Evolutionary conservation across 2,888 invertebrate species (phyloP).

Genomic region (Caenorhabditis doughertyi): DNA sequence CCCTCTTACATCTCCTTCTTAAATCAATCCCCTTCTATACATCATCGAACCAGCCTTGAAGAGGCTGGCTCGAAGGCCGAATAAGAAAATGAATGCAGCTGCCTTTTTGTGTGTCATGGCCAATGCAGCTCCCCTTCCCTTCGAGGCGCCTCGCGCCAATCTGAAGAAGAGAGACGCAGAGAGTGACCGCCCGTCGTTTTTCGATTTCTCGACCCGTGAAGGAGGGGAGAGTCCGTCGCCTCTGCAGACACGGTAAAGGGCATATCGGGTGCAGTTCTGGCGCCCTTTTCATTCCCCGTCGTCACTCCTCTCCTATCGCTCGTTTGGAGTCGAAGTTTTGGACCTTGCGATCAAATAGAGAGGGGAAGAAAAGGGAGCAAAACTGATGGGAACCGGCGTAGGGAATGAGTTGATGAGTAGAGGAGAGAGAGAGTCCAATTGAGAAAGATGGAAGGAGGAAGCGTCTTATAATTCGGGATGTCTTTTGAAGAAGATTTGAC

Average conservation of each 20-base stretch:
- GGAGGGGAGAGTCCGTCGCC: not conserved
- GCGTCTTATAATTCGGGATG: no score
- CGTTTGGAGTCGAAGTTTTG: no score
- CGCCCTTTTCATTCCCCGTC: slow-evolving; percentile 21
- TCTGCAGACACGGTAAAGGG: slow-evolving; percentile 31
- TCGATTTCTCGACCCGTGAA: not conserved
- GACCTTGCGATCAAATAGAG: slow-evolving; percentile 13
- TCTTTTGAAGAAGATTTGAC: no score
- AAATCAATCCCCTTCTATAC: slow-evolving; percentile 6
- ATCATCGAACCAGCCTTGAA: not conserved
- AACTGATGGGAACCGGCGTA: no score
- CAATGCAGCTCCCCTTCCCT: not conserved
- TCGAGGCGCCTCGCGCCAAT: not conserved
- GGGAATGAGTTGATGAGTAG: not conserved
- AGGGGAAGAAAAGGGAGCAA: not conserved
- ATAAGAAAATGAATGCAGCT: no score
- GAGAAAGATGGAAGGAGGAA: no score
- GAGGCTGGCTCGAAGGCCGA: no score
- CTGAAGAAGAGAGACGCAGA: slow-evolving; percentile 21
- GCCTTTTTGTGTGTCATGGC: no score
- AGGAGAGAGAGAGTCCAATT: no score
- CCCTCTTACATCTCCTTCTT: not conserved
- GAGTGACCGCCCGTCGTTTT: slow-evolving; percentile 22
- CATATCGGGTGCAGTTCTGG: slow-evolving; percentile 14
- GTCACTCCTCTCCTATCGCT: slow-evolving; percentile 5